phyloP scores from a whole-genome alignment of 2,797 vertebrate species.

The Eulemur coronatus region DNA sequence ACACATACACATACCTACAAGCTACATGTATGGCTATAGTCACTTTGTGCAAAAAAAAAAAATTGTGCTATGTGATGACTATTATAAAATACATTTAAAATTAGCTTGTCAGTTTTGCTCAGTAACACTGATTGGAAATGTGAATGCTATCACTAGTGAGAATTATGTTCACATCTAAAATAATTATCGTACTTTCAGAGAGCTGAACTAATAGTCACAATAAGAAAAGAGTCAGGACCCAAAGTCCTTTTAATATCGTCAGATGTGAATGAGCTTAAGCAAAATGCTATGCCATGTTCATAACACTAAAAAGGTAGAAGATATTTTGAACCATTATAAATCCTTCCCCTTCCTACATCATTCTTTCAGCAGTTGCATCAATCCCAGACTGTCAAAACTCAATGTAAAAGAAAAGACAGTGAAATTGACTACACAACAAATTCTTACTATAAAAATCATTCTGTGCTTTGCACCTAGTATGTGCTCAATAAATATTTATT shows the following conservation, averaged over 20 bases:
- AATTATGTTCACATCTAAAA: background rate
- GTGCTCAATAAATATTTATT: background rate
- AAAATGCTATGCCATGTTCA: accelerated
- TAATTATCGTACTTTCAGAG: background rate
- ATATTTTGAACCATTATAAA: background rate
- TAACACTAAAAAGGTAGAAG: background rate
- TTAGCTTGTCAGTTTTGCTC: background rate
- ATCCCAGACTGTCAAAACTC: background rate
- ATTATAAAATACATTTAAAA: background rate
- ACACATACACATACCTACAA: background rate
- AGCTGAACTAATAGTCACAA: background rate
- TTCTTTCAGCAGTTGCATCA: background rate
- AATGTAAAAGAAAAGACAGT: background rate
- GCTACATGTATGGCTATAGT: background rate
- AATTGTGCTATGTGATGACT: background rate
- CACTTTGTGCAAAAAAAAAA: background rate
- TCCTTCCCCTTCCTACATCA: background rate
- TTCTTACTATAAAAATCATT: background rate
- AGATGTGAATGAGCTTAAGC: background rate
- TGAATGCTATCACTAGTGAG: background rate
- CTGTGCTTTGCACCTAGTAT: background rate
- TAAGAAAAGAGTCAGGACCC: background rate
- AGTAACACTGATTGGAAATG: background rate
- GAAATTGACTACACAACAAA: background rate
- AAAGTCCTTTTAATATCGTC: background rate